phyloP scores from a whole-genome alignment of 2,888 invertebrate genomes.

The Acanthosepion esculentum region DNA sequence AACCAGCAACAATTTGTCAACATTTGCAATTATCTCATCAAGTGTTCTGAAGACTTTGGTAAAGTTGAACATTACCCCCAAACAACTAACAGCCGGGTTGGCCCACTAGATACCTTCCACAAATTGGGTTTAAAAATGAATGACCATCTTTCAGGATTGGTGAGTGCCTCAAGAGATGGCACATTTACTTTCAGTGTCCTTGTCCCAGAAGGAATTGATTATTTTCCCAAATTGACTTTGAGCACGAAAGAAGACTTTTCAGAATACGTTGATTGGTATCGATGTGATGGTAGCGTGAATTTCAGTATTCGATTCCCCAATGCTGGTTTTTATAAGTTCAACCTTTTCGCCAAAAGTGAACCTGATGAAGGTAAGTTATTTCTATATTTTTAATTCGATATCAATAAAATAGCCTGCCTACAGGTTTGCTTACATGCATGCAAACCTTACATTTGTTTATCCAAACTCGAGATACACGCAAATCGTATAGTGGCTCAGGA shows the following conservation, averaged over 20 bases:
- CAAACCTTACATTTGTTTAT: neutral
- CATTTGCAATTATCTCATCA: constrained; percentile 68
- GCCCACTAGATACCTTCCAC: neutral
- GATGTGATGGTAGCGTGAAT: neutral
- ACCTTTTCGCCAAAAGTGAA: neutral
- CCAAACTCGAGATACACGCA: no score
- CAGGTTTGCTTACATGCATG: neutral
- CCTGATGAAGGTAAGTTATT: constrained; percentile 15
- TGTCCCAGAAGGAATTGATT: neutral
- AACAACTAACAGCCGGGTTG: neutral
- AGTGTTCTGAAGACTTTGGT: constrained; percentile 25
- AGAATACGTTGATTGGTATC: neutral
- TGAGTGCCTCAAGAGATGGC: neutral
- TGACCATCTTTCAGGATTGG: neutral
- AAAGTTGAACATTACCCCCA: neutral
- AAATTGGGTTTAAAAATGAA: neutral
- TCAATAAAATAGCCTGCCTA: neutral
- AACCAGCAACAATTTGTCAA: constrained; percentile 61
- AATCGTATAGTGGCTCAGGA: no score
- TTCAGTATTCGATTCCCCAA: neutral
- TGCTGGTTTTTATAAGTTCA: neutral
- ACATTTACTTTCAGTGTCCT: neutral
- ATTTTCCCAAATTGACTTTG: neutral
- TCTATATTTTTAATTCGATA: neutral
- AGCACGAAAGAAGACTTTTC: neutral